Conservation (phyloP, 2,797 vertebrate genomes). For the Scomberomorus guttatus region DNA sequence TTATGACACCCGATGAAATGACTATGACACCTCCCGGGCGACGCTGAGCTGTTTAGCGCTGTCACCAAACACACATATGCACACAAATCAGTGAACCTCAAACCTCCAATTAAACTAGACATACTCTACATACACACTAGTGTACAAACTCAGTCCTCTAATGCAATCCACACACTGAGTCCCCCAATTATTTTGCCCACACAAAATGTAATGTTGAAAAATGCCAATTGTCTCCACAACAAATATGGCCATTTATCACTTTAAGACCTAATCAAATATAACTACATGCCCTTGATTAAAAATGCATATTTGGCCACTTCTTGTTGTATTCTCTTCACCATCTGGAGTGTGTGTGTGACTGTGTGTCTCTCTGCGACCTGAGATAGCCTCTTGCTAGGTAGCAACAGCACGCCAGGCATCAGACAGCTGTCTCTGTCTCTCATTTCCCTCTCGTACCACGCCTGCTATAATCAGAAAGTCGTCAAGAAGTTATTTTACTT, state of each 20-base stretch:
- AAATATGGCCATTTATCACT: slow-evolving; percentile 46
- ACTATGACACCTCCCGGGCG: slow-evolving; percentile 31
- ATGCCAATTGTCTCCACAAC: slow-evolving; percentile 14
- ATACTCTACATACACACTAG: slow-evolving; percentile 1
- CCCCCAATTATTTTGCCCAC: not conserved
- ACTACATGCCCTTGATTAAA: slow-evolving; percentile 31
- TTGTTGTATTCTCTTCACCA: slow-evolving; percentile 40
- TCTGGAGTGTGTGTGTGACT: slow-evolving; percentile 43
- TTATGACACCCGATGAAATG: slow-evolving; percentile 56
- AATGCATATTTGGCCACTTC: slow-evolving; percentile 24
- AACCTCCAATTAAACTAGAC: not conserved
- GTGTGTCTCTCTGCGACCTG: slow-evolving; percentile 34
- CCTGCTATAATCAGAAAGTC: slow-evolving; percentile 14
- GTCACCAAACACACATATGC: slow-evolving; percentile 41
- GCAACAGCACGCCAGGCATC: slow-evolving; percentile 33
- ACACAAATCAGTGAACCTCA: slow-evolving; percentile 8
- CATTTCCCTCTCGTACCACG: slow-evolving; percentile 9
- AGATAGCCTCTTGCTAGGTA: slow-evolving; percentile 54
- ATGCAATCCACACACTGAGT: not conserved
- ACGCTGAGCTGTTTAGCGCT: slow-evolving; percentile 55
- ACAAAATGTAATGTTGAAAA: slow-evolving; percentile 46
- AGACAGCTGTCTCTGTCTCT: slow-evolving; percentile 61
- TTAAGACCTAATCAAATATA: slow-evolving; percentile 29
- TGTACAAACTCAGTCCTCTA: not conserved
- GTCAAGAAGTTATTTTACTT: slow-evolving; percentile 21